These are phyloP conservation scores for Arenicola marina DNA, from an alignment of 2,888 invertebrate genomes.

Conservation along the genomic window DNA sequence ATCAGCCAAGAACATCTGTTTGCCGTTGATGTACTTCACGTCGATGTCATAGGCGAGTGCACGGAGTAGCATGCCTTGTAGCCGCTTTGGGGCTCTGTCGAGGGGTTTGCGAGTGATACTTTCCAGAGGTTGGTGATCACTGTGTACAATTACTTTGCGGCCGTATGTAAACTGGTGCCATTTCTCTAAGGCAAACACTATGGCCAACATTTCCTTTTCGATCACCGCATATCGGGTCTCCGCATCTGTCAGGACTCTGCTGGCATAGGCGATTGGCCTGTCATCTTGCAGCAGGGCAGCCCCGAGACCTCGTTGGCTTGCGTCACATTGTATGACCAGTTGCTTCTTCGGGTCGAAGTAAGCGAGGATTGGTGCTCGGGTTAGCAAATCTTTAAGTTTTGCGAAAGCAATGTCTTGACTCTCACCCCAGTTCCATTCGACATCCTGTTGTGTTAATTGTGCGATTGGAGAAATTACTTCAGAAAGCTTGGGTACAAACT, in stretches of 20 bases:
- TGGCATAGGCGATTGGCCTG: constrained; percentile 33
- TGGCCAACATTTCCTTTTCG: constrained; percentile 28
- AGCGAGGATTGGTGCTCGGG: constrained; percentile 10
- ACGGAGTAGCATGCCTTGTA: constrained; percentile 19
- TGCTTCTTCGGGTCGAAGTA: constrained; percentile 14
- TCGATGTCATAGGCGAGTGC: constrained; percentile 11
- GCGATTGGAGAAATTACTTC: neutral
- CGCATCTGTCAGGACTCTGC: constrained; percentile 25
- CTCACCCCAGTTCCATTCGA: constrained; percentile 5
- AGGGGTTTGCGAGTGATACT: constrained; percentile 14
- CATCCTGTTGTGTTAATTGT: neutral
- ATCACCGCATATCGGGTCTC: constrained; percentile 32
- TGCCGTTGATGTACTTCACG: constrained; percentile 19
- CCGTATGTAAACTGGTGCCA: constrained; percentile 23
- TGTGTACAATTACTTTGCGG: constrained; percentile 5
- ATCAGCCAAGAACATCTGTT: constrained; percentile 20
- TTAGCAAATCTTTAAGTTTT: constrained; percentile 10
- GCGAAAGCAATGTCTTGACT: constrained; percentile 11
- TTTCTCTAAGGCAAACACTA: constrained; percentile 13
- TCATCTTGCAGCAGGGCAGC: constrained; percentile 27
- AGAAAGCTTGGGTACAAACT: constrained; percentile 5
- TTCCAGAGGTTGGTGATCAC: constrained; percentile 22
- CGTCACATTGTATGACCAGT: constrained; percentile 19
- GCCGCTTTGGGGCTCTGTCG: constrained; percentile 13
- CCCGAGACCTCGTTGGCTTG: constrained; percentile 19